phyloP scores from a whole-genome alignment of 1,140 invertebrate genomes.

The Bombus confusus region DNA sequence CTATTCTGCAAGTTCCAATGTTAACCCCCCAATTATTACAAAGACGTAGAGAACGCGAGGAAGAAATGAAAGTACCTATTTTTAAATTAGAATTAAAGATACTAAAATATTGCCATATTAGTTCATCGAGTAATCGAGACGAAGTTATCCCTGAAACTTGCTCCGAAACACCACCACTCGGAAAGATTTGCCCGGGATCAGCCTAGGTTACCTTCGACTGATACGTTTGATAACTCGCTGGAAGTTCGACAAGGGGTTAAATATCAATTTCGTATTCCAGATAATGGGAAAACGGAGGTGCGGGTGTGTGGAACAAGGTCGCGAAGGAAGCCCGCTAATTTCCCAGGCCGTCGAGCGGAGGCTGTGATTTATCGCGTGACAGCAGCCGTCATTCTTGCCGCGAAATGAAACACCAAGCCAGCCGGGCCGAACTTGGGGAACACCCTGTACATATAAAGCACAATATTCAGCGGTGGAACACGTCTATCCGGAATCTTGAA shows the following conservation, averaged over 20 bases:
- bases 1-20: not conserved
- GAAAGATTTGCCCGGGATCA: not conserved
- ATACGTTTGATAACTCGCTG: not conserved
- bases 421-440: constrained; percentile 7
- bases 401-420: constrained; percentile 38
- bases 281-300: not conserved
- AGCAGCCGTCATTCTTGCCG: constrained; percentile 36
- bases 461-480: constrained; percentile 56
- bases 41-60: too few species aligned
- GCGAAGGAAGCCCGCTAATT: constrained; percentile 26
- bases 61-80: too few species aligned
- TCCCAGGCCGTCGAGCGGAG: constrained; percentile 9
- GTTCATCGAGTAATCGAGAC: not conserved
- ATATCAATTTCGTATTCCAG: constrained; percentile 29
- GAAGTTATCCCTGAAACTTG: not conserved
- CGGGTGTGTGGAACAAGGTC: constrained; percentile 16
- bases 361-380: constrained; percentile 46
- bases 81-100: too few species aligned
- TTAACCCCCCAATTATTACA: not conserved
- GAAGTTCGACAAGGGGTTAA: constrained; percentile 22
- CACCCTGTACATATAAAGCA: constrained; percentile 42
- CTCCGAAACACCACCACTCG: not conserved
- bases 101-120: not conserved
- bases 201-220: not conserved
- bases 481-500: constrained; percentile 70